Evolutionary conservation across 2,888 invertebrate species (phyloP), one percentile per base, ranked within the genome.

Genomic region (Chymomyza caudatula): DNA sequence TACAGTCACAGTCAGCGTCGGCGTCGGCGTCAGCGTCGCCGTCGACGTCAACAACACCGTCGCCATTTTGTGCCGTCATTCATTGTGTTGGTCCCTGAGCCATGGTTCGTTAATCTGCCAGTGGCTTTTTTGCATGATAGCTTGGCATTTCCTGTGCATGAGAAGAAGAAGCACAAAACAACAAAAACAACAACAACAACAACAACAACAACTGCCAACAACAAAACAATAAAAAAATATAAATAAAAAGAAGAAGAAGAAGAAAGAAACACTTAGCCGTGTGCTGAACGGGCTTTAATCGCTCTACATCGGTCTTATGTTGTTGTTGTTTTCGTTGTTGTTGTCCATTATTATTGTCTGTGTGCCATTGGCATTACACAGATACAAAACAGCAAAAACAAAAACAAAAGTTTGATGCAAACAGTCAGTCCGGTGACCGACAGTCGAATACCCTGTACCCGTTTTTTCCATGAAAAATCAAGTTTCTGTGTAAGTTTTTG

Each of bases 101-200:
- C 81, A 80, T 80, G 80, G 81, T 84, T 81, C 80, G 84, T 81
- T 81, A 84, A 81, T 83, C 80, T 81, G 84, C 77, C 80, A 78
- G 67, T 81, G 80, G 80, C 80, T 83, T 81, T 52, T 83, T 82
- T 82, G 85, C 82, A 82, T 82, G 82, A 84, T 82, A 82, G 82
- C 82, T 71, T 56, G 85, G 85, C 74, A 77, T 82, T 84, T 82
- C 82, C 82, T 85, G 84, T 84, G 82, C 85, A 81, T 37, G 11
- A 37, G 29, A 2, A 37, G 29, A 0, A 37, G 29, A 6, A 37
- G 6, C 4, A 25, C 4, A 25, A 25, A 25, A 25, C 0, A 25
- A 25, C 0, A 25, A 5, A 4, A 25, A 11, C 29, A 37, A 3
- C 29, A 37, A 29, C 2, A n/a, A n/a, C n/a, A n/a, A n/a, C 0